Base-by-base conservation (phyloP, 2,113 vertebrate species). In the Platanista minor region DNA sequence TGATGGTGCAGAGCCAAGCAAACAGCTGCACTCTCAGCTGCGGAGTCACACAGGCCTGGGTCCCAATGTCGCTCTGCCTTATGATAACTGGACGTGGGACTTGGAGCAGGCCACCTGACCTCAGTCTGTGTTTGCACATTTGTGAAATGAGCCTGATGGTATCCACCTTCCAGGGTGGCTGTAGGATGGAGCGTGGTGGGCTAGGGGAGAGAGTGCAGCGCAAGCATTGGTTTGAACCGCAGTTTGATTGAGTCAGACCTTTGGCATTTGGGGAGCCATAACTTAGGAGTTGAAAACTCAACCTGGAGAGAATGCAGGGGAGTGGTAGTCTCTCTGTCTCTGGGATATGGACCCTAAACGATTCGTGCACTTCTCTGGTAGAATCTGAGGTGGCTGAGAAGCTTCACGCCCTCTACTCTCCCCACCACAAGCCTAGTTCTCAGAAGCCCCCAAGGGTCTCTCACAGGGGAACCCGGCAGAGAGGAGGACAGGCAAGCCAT, bases 1-100 rank as follows among this genome's bases (percentile, higher is more conserved):
- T 77, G 43, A 33, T 3, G 2, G 29, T 9, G n/a, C 31, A 31
- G 62, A n/a, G 10, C 59, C 57, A 31, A n/a, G 57, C 57, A 33
- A 33, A 33, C 1, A 0, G 49, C 72, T 29, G 66, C 7, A 6
- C 14, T 29, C 36, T 3, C 71, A 21, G 46, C 29, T 33, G 7
- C 49, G 10, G 12, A 5, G 62, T 18, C 92, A 31, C 10, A 17
- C 1, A 2, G 15, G 49, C 72, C 36, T 59, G 61, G 31, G 1
- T 46, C 13, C 46, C 69, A 15, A 2, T 17, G 27, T 64, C 6
- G 59, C 69, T 85, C 49, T 59, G 46, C n/a, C 61, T 41, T 41
- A 41, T 41, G 18, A 31, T 6, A 3, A 43, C 49, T 43, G 59
- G 27, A 25, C 8, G 0, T 31, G 23, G 31, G 31, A 43, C 49